phyloP scores from a whole-genome alignment of 2,888 invertebrate species.

The Chirona hameri region DNA sequence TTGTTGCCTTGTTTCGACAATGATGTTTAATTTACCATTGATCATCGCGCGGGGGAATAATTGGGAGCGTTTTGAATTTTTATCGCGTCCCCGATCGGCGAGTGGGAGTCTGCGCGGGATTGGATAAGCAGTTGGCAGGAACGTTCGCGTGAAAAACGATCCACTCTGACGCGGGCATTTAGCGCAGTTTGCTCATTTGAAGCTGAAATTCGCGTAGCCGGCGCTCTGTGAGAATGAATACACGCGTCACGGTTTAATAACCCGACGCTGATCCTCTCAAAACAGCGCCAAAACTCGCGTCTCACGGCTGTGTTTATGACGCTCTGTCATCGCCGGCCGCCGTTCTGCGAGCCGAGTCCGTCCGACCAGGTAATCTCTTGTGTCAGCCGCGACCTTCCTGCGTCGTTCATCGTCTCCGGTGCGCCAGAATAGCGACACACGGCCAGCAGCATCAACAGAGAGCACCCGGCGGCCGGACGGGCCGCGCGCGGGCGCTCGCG shows the following conservation, averaged over 20 bases:
- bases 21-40: slow-evolving; percentile 28
- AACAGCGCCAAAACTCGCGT: too few relatives aligned
- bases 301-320: too few relatives aligned
- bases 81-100: neutral
- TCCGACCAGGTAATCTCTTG: neutral
- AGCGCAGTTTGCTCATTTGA: neutral
- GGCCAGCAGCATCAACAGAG: slow-evolving; percentile 10
- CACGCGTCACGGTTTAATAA: too few relatives aligned
- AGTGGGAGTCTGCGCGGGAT: neutral
- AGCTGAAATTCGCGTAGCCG: too few relatives aligned
- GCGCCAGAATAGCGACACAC: slow-evolving; percentile 25
- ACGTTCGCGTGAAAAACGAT: neutral
- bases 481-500: too few relatives aligned
- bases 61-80: slow-evolving; percentile 25
- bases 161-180: neutral
- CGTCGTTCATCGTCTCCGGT: neutral
- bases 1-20: slow-evolving; percentile 28
- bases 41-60: neutral
- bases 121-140: neutral
- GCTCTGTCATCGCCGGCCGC: neutral
- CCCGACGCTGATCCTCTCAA: too few relatives aligned
- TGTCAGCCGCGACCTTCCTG: neutral
- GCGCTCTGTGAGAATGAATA: too few relatives aligned
- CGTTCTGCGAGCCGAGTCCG: neutral
- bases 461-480: too few relatives aligned